Percentiles rank a stretch among this genome's conserved stretches.
Conservation (phyloP, 2,888 invertebrate genomes). For the Nymphalis polychloros region DNA sequence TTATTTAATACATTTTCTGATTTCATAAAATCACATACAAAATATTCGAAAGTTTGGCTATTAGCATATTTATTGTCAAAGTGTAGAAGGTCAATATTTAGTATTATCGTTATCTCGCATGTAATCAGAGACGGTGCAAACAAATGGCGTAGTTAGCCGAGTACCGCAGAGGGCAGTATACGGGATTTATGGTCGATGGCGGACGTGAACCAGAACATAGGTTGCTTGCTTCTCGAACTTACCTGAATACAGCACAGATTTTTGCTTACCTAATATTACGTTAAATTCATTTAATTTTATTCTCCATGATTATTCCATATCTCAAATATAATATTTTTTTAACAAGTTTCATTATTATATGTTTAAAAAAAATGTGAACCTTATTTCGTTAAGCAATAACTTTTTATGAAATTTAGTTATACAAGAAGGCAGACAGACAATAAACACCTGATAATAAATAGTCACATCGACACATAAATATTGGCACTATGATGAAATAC, state of each 20-base stretch:
- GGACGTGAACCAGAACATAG: constrained; percentile 36
- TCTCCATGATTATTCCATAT: too few relatives aligned
- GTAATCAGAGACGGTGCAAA: constrained; percentile 73
- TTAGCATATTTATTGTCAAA: neutral
- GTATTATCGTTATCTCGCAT: constrained; percentile 47
- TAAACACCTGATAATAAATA: too few relatives aligned
- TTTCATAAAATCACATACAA: neutral
- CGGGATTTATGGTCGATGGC: constrained; percentile 67
- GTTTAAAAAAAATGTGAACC: too few relatives aligned
- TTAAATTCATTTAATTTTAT: neutral
- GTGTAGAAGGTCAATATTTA: constrained; percentile 26
- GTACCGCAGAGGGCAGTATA: constrained; percentile 75
- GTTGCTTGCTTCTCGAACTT: constrained; percentile 19
- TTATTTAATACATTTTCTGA: too few relatives aligned
- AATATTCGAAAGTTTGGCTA: neutral
- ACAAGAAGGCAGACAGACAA: too few relatives aligned
- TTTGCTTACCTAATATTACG: neutral
- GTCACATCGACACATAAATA: too few relatives aligned
- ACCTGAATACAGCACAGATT: constrained; percentile 1
- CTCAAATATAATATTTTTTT: too few relatives aligned
- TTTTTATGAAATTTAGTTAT: too few relatives aligned
- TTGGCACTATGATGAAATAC: too few relatives aligned
- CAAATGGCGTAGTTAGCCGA: constrained; percentile 75
- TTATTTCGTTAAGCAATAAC: too few relatives aligned
- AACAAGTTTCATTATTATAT: too few relatives aligned